Conservation (phyloP, 2,797 vertebrate genomes). For the Pterois miles region DNA sequence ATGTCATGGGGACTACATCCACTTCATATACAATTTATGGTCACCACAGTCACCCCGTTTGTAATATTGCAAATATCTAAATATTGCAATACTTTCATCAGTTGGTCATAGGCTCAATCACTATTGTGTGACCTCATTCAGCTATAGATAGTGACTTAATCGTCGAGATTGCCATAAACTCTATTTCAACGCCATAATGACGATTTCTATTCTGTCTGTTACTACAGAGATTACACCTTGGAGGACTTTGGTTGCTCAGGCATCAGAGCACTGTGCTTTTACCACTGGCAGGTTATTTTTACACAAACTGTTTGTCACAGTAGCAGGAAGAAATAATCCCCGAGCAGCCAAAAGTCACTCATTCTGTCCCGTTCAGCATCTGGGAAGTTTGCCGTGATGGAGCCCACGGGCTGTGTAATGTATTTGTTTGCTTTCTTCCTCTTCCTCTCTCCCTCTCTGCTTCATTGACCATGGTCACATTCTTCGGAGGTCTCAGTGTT, state of each 20-base stretch:
- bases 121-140: no score
- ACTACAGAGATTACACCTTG: constrained; percentile 44
- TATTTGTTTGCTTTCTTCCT: constrained; percentile 70
- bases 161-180: background rate
- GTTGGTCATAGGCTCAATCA: no score
- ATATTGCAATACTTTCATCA: no score
- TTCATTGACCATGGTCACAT: constrained; percentile 78
- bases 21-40: no score
- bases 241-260: constrained; percentile 30
- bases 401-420: constrained; percentile 65
- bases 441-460: constrained; percentile 55
- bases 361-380: constrained; percentile 69
- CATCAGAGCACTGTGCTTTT: constrained; percentile 30
- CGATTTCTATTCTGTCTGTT: constrained; percentile 23
- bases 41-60: no score
- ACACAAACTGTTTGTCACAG: constrained; percentile 45
- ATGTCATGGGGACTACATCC: no score
- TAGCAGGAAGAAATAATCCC: constrained; percentile 55
- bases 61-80: no score
- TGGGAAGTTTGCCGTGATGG: constrained; percentile 65
- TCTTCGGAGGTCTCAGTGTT: constrained; percentile 79
- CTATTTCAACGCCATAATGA: background rate
- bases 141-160: no score
- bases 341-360: constrained; percentile 52
- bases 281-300: constrained; percentile 59